Evolutionary conservation across 1,140 invertebrate genomes (phyloP).

Genomic region (Plutomurus gul): DNA sequence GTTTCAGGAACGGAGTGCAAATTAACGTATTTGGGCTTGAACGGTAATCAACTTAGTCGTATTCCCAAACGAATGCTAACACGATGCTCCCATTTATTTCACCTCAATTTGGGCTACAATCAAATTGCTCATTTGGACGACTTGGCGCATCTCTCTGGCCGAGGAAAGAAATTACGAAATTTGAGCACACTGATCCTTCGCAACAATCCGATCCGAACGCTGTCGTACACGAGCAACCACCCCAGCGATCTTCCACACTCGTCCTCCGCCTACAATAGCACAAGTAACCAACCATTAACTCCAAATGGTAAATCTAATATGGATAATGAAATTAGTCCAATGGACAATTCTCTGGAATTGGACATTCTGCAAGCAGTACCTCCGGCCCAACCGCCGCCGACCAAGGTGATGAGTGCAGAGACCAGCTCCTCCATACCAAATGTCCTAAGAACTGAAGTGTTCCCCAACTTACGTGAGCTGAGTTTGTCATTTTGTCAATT

Average conservation of each 20-base stretch:
- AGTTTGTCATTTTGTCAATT: slow-evolving; percentile 87
- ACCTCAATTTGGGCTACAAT: slow-evolving; percentile 53
- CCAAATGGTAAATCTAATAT: slow-evolving; percentile 20
- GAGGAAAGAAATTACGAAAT: slow-evolving; percentile 58
- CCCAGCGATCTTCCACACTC: slow-evolving; percentile 25
- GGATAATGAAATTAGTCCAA: slow-evolving; percentile 27
- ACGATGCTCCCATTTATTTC: slow-evolving; percentile 48
- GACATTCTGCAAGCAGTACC: background rate
- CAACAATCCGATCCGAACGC: slow-evolving; percentile 78
- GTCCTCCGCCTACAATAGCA: background rate
- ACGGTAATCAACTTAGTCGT: slow-evolving; percentile 50
- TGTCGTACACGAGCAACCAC: slow-evolving; percentile 69
- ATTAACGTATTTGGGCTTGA: slow-evolving; percentile 53
- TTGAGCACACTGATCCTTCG: slow-evolving; percentile 80
- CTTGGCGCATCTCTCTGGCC: slow-evolving; percentile 41
- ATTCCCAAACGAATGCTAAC: slow-evolving; percentile 44
- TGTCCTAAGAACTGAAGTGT: slow-evolving; percentile 47
- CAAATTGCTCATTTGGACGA: slow-evolving; percentile 52
- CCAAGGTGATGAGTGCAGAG: background rate
- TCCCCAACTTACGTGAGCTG: slow-evolving; percentile 75
- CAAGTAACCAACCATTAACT: background rate
- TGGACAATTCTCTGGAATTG: background rate
- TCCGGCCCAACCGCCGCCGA: background rate
- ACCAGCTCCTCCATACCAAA: slow-evolving; percentile 27
- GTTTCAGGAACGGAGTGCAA: slow-evolving; percentile 44